phyloP scores from a whole-genome alignment of 1,140 invertebrate genomes.

The Anadara kagoshimensis region DNA sequence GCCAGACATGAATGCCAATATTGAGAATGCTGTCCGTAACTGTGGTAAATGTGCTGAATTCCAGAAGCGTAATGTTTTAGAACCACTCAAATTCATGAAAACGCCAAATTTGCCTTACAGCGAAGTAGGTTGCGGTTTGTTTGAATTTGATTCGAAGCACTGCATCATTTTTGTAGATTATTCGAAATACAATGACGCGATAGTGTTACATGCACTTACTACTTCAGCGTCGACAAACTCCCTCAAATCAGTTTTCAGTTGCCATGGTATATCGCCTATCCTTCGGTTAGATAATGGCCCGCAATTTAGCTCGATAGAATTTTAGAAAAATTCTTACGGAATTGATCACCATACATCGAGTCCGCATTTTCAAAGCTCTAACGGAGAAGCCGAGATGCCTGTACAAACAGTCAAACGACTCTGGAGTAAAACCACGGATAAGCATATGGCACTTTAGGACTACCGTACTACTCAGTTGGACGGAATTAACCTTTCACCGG shows the following conservation, averaged over 20 bases:
- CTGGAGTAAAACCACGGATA: conserved; percentile 40
- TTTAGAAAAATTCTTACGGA: conserved; percentile 47
- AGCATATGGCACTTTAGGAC: conserved; percentile 36
- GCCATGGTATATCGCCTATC: conserved; percentile 32
- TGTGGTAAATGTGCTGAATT: conserved; percentile 67
- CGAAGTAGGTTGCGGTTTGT: conserved; percentile 30
- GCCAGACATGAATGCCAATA: conserved; percentile 73
- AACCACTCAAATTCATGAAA: conserved; percentile 7
- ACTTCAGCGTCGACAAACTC: conserved; percentile 18
- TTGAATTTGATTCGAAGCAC: conserved; percentile 22
- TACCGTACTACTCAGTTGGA: conserved; percentile 43
- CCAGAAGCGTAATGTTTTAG: conserved; percentile 10
- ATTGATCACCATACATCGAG: conserved; percentile 40
- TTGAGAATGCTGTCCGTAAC: conserved; percentile 69
- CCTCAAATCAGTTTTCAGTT: conserved; percentile 36
- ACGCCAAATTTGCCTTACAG: conserved; percentile 21
- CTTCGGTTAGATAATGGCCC: conserved; percentile 74
- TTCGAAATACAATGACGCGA: conserved; percentile 37
- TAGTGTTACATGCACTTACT: conserved; percentile 12
- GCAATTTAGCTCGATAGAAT: conserved; percentile 70
- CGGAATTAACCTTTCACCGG: conserved; percentile 36
- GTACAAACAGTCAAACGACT: conserved; percentile 48
- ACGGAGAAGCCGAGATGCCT: conserved; percentile 46
- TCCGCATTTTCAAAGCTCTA: conserved; percentile 38
- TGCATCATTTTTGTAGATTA: conserved; percentile 42